Conservation (phyloP, 2,888 invertebrate genomes). For the Petrolisthes cinctipes region DNA sequence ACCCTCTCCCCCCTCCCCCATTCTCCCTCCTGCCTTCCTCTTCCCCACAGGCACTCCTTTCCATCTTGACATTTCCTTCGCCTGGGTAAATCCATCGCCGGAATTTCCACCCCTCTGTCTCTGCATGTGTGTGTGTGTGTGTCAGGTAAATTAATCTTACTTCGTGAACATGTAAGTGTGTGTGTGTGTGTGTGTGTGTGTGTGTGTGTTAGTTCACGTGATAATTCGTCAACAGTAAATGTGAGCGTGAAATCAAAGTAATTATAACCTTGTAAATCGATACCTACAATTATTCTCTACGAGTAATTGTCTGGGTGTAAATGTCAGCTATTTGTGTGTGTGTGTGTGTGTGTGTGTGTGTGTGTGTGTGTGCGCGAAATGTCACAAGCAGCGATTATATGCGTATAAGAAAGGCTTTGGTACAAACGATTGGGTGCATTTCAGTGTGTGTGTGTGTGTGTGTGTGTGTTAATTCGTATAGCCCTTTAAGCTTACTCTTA, state of each 20-base stretch:
- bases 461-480: neutral
- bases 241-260: too few species aligned
- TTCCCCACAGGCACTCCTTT: neutral
- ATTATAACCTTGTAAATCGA: too few species aligned
- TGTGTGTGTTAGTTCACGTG: neutral
- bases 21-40: neutral
- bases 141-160: neutral
- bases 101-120: neutral
- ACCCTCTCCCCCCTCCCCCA: neutral
- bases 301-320: neutral
- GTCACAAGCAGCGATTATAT: neutral
- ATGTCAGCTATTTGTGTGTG: neutral
- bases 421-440: too few species aligned
- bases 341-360: constrained; percentile 40
- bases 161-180: neutral
- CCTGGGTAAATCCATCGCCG: neutral
- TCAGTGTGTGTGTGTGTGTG: neutral
- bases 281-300: too few species aligned
- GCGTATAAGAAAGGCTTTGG: too few species aligned
- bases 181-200: neutral
- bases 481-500: neutral
- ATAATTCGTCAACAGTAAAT: neutral
- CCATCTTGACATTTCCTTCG: neutral
- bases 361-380: constrained; percentile 8
- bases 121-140: neutral